Evolutionary conservation across 53 echinoderm and acorn worm species (phyloP), one percentile per base, ranked within the genome.

Genomic region (Glandiceps talaboti): DNA sequence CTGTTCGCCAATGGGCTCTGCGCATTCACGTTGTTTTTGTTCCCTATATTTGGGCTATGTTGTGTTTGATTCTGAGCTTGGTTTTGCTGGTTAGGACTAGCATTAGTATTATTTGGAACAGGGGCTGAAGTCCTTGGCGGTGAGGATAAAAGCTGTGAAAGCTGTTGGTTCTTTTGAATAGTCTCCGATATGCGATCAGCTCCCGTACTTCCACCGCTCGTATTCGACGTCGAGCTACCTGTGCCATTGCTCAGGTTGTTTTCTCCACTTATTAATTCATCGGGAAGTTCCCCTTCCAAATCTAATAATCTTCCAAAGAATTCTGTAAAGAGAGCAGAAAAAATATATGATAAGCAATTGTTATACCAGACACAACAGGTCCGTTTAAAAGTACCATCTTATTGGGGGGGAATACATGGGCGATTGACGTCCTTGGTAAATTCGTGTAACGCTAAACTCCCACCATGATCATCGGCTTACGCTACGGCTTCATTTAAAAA

Each of bases 111-210:
- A 45, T 20, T 45, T 12, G 64, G 20, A 12, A 45, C 64, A 45
- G 6, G 6, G 6, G 64, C 6, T 45, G 64, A 45, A 76, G 91
- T 93, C 73, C 94, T 85, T 25, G 99, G 83, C 27, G 99, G 93
- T 73, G 91, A 94, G 76, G 89, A 85, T 77, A 99, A 86, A 80
- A 99, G 85, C 79, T 94, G 89, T 45, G 94, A 86, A 14, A 99
- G 88, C 81, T 99, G 99, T 79, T 89, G 90, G 79, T 94, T 99
- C 88, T 94, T 93, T 79, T 94, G 91, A 14, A 91, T 29, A 32
- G 88, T 72, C 14, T 90, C 90, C 77, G 85, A 88, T 26, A 32
- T 1, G 26, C 32, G 31, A 32, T 78, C 79, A 79, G 85, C 81
- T 75, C 90, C 81, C 29, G 90, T 74, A 32, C 87, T 82, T 29